These are phyloP conservation scores for Agrypnia vestita DNA, from an alignment of 1,140 invertebrate genomes.

Conservation along the genomic window DNA sequence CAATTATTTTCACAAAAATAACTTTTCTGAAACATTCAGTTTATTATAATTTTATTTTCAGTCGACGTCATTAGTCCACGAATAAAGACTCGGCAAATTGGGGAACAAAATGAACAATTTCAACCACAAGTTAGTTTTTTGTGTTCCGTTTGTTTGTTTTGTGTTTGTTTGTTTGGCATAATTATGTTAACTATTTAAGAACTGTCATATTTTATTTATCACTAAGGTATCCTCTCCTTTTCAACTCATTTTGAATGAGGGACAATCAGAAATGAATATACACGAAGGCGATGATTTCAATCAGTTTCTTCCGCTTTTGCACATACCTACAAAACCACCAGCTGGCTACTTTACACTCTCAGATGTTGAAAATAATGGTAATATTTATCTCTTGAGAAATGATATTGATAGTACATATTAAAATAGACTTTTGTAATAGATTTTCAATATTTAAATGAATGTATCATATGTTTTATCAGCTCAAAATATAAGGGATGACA, in stretches of 20 bases:
- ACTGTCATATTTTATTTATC: background rate
- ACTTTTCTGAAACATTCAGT: background rate
- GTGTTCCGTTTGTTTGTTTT: background rate
- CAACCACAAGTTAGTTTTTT: constrained; percentile 73
- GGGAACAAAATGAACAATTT: constrained; percentile 74
- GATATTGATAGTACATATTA: too few relatives aligned
- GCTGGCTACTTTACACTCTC: constrained; percentile 72
- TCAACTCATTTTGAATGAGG: constrained; percentile 76
- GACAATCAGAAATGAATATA: constrained; percentile 72
- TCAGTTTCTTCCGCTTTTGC: constrained; percentile 71
- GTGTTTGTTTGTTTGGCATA: background rate
- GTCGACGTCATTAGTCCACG: constrained; percentile 77
- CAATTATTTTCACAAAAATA: background rate
- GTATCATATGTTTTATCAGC: constrained; percentile 27
- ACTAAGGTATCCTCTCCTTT: constrained; percentile 73
- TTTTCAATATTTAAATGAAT: background rate
- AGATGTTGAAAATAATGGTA: constrained; percentile 68
- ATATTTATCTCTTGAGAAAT: constrained; percentile 15
- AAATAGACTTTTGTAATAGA: background rate
- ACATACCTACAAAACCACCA: constrained; percentile 75
- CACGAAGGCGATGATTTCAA: constrained; percentile 72
- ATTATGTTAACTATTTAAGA: background rate
- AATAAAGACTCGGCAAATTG: constrained; percentile 72
- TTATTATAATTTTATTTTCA: constrained; percentile 63
- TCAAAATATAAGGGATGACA: constrained; percentile 64